Evolutionary conservation across 1,140 invertebrate species (phyloP).

Genomic region (Lepidurus packardi): DNA sequence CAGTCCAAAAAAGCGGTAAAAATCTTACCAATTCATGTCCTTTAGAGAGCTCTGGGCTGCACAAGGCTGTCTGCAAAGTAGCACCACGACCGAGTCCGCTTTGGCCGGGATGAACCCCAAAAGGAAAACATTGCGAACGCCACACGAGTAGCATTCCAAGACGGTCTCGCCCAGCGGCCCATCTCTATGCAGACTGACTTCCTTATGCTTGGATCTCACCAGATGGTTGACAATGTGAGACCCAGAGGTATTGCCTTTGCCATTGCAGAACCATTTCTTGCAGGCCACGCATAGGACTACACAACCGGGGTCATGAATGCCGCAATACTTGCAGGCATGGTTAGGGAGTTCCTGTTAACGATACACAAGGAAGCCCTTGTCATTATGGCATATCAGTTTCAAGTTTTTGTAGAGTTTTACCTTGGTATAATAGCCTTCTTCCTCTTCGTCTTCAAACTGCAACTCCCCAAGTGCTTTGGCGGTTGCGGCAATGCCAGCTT

Average conservation of each 20-base stretch:
- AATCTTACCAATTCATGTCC: conserved; percentile 89
- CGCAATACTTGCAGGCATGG: conserved; percentile 97
- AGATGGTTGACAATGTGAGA: conserved; percentile 99
- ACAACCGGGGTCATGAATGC: conserved; percentile 94
- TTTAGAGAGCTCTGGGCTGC: conserved; percentile 92
- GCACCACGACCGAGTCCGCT: conserved; percentile 97
- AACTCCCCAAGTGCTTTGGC: conserved; percentile 70
- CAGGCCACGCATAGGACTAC: conserved; percentile 98
- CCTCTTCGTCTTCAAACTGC: conserved; percentile 85
- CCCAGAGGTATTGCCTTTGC: conserved; percentile 92
- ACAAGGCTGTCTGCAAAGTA: conserved; percentile 95
- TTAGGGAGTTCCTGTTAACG: conserved; percentile 68
- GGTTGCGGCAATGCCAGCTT: conserved; percentile 57
- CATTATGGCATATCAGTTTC: neutral
- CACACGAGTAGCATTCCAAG: conserved; percentile 98
- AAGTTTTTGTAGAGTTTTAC: conserved; percentile 36
- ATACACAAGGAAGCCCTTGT: too few relatives aligned
- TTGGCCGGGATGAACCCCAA: conserved; percentile 98
- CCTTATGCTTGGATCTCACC: conserved; percentile 96
- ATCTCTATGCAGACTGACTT: conserved; percentile 95
- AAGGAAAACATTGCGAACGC: conserved; percentile 94
- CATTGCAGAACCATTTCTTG: conserved; percentile 99
- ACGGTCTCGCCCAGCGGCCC: conserved; percentile 95
- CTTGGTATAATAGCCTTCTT: conserved; percentile 81
- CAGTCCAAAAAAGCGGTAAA: neutral